phyloP scores from a whole-genome alignment of 2,113 vertebrate species.

The Odobenus rosmarus region DNA sequence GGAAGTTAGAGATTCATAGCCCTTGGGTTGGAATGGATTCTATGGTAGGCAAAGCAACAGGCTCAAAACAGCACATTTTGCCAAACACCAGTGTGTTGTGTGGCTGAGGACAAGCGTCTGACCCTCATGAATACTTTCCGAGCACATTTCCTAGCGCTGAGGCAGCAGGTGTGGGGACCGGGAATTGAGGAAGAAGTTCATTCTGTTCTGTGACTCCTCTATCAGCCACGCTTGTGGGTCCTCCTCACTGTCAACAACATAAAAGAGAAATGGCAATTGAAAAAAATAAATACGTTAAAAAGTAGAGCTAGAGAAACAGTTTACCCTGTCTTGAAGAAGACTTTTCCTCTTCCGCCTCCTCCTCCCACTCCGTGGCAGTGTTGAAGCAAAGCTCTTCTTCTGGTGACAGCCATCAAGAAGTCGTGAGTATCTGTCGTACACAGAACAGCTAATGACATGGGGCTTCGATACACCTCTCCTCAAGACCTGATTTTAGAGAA shows the following conservation, averaged over 20 bases:
- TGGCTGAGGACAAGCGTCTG: no score
- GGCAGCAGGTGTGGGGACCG: not conserved
- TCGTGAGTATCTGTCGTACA: constrained; percentile 62
- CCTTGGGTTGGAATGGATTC: not conserved
- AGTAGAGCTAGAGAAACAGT: constrained; percentile 61
- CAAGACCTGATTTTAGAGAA: constrained; percentile 28
- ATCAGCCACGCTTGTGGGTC: not conserved
- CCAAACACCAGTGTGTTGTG: not conserved
- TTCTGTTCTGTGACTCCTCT: not conserved
- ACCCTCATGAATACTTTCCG: not conserved
- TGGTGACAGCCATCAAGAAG: constrained; percentile 69
- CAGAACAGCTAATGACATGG: constrained; percentile 56
- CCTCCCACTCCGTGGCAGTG: constrained; percentile 47
- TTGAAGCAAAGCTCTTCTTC: constrained; percentile 58
- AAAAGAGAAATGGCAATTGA: constrained; percentile 55
- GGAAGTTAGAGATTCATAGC: constrained; percentile 21
- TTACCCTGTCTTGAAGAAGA: constrained; percentile 45
- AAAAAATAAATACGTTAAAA: constrained; percentile 52
- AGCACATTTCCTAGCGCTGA: rapidly evolving
- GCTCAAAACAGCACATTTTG: constrained; percentile 14
- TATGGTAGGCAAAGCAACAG: not conserved
- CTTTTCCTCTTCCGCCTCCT: constrained; percentile 44
- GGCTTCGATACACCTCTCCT: constrained; percentile 52
- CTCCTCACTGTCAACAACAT: constrained; percentile 63
- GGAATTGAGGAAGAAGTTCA: not conserved